Base-by-base conservation (phyloP, 1,140 invertebrate species). In the Dinothrombium tinctorium region DNA sequence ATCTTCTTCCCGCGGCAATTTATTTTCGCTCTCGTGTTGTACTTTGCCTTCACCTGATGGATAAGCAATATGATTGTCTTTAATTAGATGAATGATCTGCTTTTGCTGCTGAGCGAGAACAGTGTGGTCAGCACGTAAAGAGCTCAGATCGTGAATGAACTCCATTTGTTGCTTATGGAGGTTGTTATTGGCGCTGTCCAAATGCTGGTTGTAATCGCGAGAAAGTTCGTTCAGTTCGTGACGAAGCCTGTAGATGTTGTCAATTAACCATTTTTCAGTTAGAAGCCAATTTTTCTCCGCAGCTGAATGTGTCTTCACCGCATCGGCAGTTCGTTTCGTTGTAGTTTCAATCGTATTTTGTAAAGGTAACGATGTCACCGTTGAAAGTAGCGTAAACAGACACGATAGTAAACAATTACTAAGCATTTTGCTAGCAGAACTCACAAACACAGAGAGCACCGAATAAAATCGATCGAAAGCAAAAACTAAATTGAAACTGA, bases 241-340 rank as follows among this genome's bases (percentile, higher is more conserved):
- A 14, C 40, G 6, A 11, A 47, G 31, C 22, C 37, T 15, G 22
- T 47, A 40, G 2, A 47, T 47, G 25, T 46, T 47, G 23, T 47
- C 45, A 32, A 47, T 47, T 9, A 47, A 29, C 45, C 45, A 47
- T 24, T 44, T 42, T 35, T 47, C 24, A 3, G 45, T 47, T n/a
- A 40, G 15, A 4, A 46, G 26, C 44, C 45, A 47, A 33, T 47
- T 47, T 17, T 17, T 9, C 22, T 35, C 33, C n/a, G n/a, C n/a
- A 12, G 29, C 4, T 32, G 29, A 32, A 7, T 14, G n/a, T 4
- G 29, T n/a, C n/a, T n/a, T n/a, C n/a, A n/a, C n/a, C n/a, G n/a
- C n/a, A n/a, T n/a, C n/a, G n/a, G n/a, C n/a, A n/a, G n/a, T n/a
- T n/a, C n/a, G n/a, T n/a, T n/a, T 14, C 17, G 29, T 4, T 32